These are phyloP conservation scores for Cinclus cinclus DNA, from an alignment of 2,113 vertebrate genomes.

Conservation along the genomic window DNA sequence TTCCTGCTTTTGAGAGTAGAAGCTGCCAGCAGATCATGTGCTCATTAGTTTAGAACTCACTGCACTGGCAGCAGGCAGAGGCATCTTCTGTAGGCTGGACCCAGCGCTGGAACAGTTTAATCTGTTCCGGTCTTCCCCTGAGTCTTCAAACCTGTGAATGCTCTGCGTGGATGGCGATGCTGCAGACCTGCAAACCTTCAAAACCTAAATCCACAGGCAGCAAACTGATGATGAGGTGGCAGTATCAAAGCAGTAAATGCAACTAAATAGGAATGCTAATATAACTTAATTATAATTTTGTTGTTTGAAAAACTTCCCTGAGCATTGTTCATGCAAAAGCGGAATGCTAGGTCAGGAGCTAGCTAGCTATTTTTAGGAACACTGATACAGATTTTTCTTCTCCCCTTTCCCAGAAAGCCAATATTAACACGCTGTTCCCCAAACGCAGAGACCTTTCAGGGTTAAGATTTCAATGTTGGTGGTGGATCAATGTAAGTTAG, in stretches of 20 bases:
- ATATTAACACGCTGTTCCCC: neutral
- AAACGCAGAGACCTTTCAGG: neutral
- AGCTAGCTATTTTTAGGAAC: neutral
- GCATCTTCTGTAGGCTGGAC: neutral
- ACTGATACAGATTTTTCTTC: neutral
- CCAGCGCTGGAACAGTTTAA: neutral
- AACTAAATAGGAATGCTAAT: neutral
- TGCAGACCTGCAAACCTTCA: neutral
- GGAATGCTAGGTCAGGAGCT: neutral
- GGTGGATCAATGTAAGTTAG: neutral
- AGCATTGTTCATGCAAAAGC: rapidly evolving
- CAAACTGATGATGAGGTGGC: neutral
- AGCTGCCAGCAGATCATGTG: neutral
- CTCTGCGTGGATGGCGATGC: neutral
- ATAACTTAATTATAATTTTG: neutral
- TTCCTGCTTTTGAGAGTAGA: neutral
- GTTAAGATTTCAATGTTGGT: neutral
- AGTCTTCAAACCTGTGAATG: neutral
- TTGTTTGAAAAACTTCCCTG: neutral
- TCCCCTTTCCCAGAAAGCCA: neutral
- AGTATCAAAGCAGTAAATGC: neutral
- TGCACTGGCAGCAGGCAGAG: neutral
- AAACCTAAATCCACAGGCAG: neutral
- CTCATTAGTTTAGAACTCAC: neutral
- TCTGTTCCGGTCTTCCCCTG: neutral